Percentiles rank a stretch among this genome's conserved stretches.
These are phyloP conservation scores for Erythrocebus patas DNA, from an alignment of 2,113 vertebrate species.

Conservation along the genomic window DNA sequence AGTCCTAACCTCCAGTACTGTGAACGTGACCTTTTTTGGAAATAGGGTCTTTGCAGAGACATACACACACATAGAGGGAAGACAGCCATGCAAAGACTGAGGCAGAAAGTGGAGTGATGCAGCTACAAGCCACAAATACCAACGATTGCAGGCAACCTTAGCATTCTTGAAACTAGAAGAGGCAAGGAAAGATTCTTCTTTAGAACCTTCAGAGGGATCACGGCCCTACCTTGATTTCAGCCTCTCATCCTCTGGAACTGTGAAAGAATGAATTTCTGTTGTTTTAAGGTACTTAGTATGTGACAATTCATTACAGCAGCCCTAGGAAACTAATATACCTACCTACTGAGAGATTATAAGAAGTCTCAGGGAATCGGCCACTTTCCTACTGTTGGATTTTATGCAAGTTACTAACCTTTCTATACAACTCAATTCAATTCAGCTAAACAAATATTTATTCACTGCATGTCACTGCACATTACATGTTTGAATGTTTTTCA, in stretches of 20 bases:
- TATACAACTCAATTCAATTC: neutral
- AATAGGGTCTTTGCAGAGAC: neutral
- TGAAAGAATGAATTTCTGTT: neutral
- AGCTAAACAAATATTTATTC: neutral
- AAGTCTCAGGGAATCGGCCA: neutral
- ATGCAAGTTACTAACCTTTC: neutral
- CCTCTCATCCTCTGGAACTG: neutral
- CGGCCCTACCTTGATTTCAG: neutral
- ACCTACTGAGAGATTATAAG: neutral
- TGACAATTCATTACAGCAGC: neutral
- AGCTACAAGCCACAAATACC: neutral
- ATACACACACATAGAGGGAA: neutral
- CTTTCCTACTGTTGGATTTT: neutral
- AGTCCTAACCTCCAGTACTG: neutral
- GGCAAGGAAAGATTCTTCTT: neutral
- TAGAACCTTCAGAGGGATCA: neutral
- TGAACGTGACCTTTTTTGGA: neutral
- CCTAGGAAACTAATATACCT: neutral
- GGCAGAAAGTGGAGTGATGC: neutral
- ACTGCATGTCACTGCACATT: neutral
- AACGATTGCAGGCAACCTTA: too few relatives aligned
- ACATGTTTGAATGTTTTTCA: neutral
- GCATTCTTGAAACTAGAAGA: neutral
- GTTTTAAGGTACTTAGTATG: neutral
- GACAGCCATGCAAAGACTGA: neutral